Percentiles rank a stretch among this genome's conserved stretches.
These are phyloP conservation scores for Pipra filicauda DNA, from an alignment of 2,113 vertebrate genomes.

Conservation along the genomic window DNA sequence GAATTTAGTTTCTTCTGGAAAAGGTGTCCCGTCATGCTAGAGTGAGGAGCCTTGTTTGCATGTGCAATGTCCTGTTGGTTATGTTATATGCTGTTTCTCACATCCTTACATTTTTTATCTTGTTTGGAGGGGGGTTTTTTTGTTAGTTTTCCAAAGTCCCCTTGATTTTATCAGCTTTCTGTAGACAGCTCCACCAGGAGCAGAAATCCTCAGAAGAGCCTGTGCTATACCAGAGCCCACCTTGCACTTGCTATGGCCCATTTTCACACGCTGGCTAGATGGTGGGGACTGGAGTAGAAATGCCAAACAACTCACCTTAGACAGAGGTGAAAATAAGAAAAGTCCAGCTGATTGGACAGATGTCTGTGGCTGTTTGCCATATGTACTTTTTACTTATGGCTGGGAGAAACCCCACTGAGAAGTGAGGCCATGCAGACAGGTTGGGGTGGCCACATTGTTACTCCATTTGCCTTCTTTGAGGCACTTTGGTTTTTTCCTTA, in stretches of 20 bases:
- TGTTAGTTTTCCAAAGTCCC: not conserved
- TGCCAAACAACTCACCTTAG: not conserved
- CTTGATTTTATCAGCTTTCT: not conserved
- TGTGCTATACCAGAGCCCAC: not conserved
- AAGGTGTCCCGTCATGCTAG: not conserved
- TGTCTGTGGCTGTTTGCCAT: accelerated
- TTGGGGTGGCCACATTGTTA: accelerated
- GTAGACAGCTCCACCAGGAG: not conserved
- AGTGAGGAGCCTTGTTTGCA: not conserved
- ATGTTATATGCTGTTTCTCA: not conserved
- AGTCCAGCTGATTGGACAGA: not conserved
- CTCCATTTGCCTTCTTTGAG: not conserved
- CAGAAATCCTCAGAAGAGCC: not conserved
- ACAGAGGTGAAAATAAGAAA: not conserved
- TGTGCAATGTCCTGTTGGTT: not conserved
- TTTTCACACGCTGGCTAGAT: not conserved
- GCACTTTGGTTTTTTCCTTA: not conserved
- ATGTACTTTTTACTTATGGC: not conserved
- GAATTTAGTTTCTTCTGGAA: not conserved
- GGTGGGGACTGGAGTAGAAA: not conserved
- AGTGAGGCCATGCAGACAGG: accelerated
- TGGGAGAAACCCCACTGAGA: not conserved
- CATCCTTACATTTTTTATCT: not conserved
- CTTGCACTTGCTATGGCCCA: not conserved
- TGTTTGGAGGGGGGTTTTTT: too few species aligned